Percentiles rank a stretch among this genome's conserved stretches.
Evolutionary conservation across 2,888 invertebrate species (phyloP).

Genomic region (Mythimna impura): DNA sequence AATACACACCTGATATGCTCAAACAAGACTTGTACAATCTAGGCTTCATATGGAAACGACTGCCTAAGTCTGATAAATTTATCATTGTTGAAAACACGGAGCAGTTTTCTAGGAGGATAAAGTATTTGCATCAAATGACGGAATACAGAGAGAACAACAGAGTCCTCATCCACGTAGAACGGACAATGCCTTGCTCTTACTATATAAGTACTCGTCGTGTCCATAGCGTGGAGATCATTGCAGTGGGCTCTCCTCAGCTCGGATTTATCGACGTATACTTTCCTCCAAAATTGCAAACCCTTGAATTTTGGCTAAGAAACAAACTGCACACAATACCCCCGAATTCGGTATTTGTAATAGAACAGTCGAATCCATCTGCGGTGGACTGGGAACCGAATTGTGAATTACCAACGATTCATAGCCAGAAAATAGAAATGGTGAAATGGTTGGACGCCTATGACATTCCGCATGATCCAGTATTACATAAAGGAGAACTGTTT

Average conservation of each 20-base stretch:
- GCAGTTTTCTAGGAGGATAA: slow-evolving; percentile 49
- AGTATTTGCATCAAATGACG: slow-evolving; percentile 59
- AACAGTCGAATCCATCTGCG: slow-evolving; percentile 9
- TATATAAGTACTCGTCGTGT: accelerated
- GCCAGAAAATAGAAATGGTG: slow-evolving; percentile 59
- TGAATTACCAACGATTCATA: slow-evolving; percentile 54
- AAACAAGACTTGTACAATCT: slow-evolving; percentile 28
- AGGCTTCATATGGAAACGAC: slow-evolving; percentile 61
- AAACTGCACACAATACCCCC: slow-evolving; percentile 28
- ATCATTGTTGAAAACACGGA: slow-evolving; percentile 63
- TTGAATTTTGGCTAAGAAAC: slow-evolving; percentile 19
- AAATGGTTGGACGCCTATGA: slow-evolving; percentile 67
- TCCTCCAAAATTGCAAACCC: neutral
- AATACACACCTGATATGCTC: neutral
- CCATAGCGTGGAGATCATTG: neutral
- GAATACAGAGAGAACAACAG: slow-evolving; percentile 50
- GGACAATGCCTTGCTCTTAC: neutral
- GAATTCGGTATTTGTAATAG: slow-evolving; percentile 50
- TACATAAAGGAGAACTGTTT: slow-evolving; percentile 67
- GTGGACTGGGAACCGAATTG: neutral
- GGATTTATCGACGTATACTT: slow-evolving; percentile 35
- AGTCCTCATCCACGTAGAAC: slow-evolving; percentile 43
- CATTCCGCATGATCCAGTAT: slow-evolving; percentile 58
- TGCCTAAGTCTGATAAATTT: slow-evolving; percentile 52
- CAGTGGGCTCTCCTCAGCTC: slow-evolving; percentile 27